These are phyloP conservation scores for Pollenia labialis DNA, from an alignment of 2,888 invertebrate species.

Conservation along the genomic window DNA sequence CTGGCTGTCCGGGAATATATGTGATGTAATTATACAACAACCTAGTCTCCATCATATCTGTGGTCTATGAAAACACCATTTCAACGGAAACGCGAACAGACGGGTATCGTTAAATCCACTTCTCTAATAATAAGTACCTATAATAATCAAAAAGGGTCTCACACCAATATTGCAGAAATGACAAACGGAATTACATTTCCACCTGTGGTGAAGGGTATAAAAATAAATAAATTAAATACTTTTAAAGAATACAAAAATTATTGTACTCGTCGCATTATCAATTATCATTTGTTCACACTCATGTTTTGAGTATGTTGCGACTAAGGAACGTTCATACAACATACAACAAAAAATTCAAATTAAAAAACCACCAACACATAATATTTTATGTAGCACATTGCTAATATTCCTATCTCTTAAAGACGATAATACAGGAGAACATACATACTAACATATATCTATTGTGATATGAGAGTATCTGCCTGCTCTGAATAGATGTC, in stretches of 20 bases:
- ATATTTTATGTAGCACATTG: slow-evolving; percentile 46
- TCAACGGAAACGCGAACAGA: no score
- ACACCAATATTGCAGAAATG: not conserved
- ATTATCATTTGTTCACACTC: slow-evolving; percentile 78
- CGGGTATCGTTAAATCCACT: no score
- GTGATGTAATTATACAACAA: no score
- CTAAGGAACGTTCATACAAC: slow-evolving; percentile 73
- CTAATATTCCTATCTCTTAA: slow-evolving; percentile 31
- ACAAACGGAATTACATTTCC: not conserved
- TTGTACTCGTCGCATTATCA: slow-evolving; percentile 75
- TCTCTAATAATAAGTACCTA: no score
- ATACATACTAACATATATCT: not conserved
- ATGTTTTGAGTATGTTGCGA: slow-evolving; percentile 72
- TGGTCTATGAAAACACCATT: no score
- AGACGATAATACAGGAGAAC: slow-evolving; percentile 27
- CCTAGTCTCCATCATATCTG: no score
- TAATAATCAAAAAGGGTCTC: no score
- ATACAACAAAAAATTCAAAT: slow-evolving; percentile 48
- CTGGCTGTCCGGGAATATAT: no score
- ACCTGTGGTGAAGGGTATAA: no score
- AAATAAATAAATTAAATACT: slow-evolving; percentile 1
- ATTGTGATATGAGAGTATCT: slow-evolving; percentile 11
- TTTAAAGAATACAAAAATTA: not conserved
- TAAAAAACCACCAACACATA: slow-evolving; percentile 9
- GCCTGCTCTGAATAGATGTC: not conserved